Base-by-base conservation (phyloP, 1,140 invertebrate genomes). In the Solenopsis invicta region DNA sequence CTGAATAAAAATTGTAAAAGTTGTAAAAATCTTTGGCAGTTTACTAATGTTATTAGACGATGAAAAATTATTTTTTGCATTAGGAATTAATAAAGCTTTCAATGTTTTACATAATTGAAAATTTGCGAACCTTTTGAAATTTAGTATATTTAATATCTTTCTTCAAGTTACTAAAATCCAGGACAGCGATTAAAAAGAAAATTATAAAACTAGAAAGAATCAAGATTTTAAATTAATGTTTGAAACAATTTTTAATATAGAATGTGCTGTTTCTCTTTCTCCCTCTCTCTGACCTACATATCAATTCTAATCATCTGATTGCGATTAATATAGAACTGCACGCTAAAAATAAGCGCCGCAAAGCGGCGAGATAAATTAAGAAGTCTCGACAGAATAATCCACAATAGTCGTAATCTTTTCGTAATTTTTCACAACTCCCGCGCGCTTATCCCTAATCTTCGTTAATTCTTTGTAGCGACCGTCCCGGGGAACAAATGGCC, bases 401-500 rank as follows among this genome's bases (percentile, higher is more conserved):
- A 74, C 41, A 48, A 48, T n/a, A 48, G 69, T 16, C 41, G 13
- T 74, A 61, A 75, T 62, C 52, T 84, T 62, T 50, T 3, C 18
- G 54, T 61, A 74, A 62, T 84, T 75, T 61, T 74, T 84, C 69
- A 45, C 69, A n/a, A 10, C 67, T 84, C 54, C 64, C n/a, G 34
- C n/a, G 66, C 85, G 62, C 72, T 67, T 62, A 61, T 41, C 37
- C 62, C 24, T 52, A 87, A 64, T 89, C 67, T 75, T 80, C 54
- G 54, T 86, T 89, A 87, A 77, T 86, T 89, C 76, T 71, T 77
- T 77, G 37, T 50, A 52, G 61, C 59, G 21, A 56, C 34, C 18
- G 6, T 77, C 77, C 29, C 13, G 67, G 61, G 29, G 82, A 74
- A 89, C 41, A 89, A 82, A 86, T 77, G 84, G 84, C 45, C 34